These are phyloP conservation scores for Elanoides forficatus DNA, from an alignment of 2,113 vertebrate species.

Conservation along the genomic window DNA sequence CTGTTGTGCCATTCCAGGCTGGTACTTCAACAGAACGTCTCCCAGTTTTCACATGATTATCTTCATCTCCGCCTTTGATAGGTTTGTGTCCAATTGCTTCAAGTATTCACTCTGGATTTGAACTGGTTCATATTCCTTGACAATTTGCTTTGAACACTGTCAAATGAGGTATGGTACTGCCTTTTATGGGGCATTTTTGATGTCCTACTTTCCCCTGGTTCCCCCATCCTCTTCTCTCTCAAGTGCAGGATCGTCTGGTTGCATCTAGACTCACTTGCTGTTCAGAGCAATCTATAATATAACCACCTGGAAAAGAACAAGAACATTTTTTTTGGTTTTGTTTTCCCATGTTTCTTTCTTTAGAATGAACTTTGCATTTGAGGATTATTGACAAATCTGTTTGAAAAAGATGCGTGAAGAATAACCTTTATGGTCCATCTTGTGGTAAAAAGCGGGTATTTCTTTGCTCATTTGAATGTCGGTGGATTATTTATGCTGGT, in stretches of 20 bases:
- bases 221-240: background rate
- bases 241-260: background rate
- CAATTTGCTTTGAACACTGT: background rate
- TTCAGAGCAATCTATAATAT: background rate
- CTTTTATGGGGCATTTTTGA: background rate
- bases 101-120: slow-evolving; percentile 1
- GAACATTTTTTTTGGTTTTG: background rate
- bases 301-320: background rate
- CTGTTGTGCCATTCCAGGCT: background rate
- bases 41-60: background rate
- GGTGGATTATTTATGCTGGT: slow-evolving; percentile 58
- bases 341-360: background rate
- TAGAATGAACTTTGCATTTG: background rate
- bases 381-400: slow-evolving; percentile 43
- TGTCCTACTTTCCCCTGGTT: background rate
- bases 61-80: background rate
- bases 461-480: slow-evolving; percentile 65
- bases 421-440: slow-evolving; percentile 55
- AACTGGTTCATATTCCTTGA: background rate
- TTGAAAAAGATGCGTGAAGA: background rate
- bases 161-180: background rate
- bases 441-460: slow-evolving; percentile 18
- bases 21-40: background rate
- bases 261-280: background rate
- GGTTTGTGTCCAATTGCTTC: background rate